A percentile compares a stretch with the other conserved stretches of the same genome.
Conservation (phyloP, 2,888 invertebrate species). For the Drosophila eohydei region DNA sequence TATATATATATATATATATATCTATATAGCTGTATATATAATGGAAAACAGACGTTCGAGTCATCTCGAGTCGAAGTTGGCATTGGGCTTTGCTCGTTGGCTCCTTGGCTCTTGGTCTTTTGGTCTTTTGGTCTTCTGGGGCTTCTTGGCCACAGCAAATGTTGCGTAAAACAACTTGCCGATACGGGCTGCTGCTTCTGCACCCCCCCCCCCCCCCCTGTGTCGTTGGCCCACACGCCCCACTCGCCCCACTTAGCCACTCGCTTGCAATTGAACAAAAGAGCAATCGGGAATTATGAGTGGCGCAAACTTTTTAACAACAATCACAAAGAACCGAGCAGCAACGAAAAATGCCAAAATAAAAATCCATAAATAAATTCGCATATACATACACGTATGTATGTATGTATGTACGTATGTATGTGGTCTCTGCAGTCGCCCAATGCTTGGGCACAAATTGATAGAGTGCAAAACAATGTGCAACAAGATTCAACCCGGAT, state of each 20-base stretch:
- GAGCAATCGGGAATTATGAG: conserved; percentile 79
- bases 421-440: conserved; percentile 27
- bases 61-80: conserved; percentile 48
- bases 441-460: conserved; percentile 54
- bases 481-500: conserved; percentile 48
- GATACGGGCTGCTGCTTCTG: conserved; percentile 56
- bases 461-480: conserved; percentile 76
- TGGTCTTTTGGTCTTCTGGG: conserved; percentile 35
- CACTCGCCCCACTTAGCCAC: background rate
- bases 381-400: background rate
- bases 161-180: conserved; percentile 77
- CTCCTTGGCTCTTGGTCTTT: conserved; percentile 14
- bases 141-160: conserved; percentile 62
- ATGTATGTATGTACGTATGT: background rate
- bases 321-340: conserved; percentile 54
- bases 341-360: conserved; percentile 31
- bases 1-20: background rate
- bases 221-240: background rate
- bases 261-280: conserved; percentile 73
- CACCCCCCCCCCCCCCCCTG: background rate
- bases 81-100: conserved; percentile 45
- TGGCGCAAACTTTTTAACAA: conserved; percentile 73
- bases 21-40: background rate
- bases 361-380: conserved; percentile 18
- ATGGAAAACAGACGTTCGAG: conserved; percentile 41